Percentiles rank a stretch among this genome's conserved stretches.
These are phyloP conservation scores for Argya squamiceps DNA, from an alignment of 2,797 vertebrate species.

Conservation along the genomic window DNA sequence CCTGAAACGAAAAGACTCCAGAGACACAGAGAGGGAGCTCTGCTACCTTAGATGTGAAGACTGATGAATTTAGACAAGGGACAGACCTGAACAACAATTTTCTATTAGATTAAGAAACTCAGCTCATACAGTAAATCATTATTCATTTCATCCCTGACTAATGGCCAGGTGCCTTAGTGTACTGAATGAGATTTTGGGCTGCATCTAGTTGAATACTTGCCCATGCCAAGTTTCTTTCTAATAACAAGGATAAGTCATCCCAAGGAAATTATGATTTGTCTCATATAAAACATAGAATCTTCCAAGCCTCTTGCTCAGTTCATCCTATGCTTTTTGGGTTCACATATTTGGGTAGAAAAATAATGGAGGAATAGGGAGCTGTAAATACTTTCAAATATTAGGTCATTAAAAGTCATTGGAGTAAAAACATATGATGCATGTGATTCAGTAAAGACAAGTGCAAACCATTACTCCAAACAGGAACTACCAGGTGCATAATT, in stretches of 20 bases:
- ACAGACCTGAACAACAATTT: background rate
- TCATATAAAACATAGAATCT: background rate
- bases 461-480: background rate
- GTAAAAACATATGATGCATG: background rate
- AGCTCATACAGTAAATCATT: background rate
- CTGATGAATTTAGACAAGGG: background rate
- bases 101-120: background rate
- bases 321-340: background rate
- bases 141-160: background rate
- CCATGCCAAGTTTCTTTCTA: background rate
- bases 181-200: background rate
- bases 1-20: background rate
- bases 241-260: background rate
- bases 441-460: background rate
- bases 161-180: background rate
- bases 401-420: background rate
- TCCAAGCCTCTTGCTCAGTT: background rate
- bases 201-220: background rate
- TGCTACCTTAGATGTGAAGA: background rate
- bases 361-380: background rate
- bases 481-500: background rate
- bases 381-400: background rate
- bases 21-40: background rate
- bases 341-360: background rate
- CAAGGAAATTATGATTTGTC: background rate